Evolutionary conservation across 2,113 vertebrate genomes (phyloP), one percentile per base, ranked within the genome.

Genomic region (Coreoperca whiteheadi): DNA sequence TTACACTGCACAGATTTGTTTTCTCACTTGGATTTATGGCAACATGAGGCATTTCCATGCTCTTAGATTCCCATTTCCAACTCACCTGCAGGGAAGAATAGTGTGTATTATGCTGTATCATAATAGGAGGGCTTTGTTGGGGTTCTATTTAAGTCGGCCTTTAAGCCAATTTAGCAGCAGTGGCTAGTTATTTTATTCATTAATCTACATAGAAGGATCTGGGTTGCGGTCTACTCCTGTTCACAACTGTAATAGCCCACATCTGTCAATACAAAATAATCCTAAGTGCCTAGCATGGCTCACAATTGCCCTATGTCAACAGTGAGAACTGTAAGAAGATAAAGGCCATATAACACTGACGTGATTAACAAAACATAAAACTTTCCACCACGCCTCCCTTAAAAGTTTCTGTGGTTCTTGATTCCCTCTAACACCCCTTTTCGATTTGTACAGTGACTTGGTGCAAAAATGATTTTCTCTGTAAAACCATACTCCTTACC

Each of bases 261-360:
- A 81, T 79, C 72, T 74, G 65, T 91, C 71, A 79, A 39, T 74
- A 88, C 59, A 78, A 71, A 71, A 69, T 65, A 81, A 89, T 65
- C 88, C 83, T 86, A 94, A 94, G 93, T 94, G 94, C 94, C 94
- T 94, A 77, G 79, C 81, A 85, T 80, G 93, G 93, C 93, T 92
- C 87, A 66, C 77, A 74, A 56, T 86, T 59, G 87, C 84, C 82
- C 90, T 89, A 82, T 92, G 87, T 87, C 73, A 60, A 69, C 83
- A 83, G 59, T 53, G 69, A 86, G 53, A 68, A 77, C 72, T 84
- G 66, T 79, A n/a, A 48, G 60, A 84, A 83, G 77, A 85, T 73
- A 64, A 89, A 87, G 87, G 79, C 86, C 86, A 87, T 85, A 86
- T 67, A 78, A 16, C 37, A 72, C 60, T 57, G 54, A 80, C 48